phyloP scores from a whole-genome alignment of 2,888 invertebrate species.

The Thecophora atra region DNA sequence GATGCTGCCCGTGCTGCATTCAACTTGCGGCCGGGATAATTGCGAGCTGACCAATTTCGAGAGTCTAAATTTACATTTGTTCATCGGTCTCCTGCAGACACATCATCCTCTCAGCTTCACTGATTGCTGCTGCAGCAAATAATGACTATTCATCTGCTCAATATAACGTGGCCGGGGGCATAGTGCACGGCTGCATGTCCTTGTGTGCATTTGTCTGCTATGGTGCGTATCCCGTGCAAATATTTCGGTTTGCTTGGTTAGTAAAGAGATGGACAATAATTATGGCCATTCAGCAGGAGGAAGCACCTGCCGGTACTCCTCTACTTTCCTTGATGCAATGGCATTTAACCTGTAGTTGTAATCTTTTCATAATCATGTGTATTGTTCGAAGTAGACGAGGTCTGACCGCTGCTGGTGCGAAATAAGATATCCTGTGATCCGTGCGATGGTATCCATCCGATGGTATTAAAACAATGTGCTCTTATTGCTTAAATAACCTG shows the following conservation, averaged over 20 bases:
- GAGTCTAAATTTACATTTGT: not conserved
- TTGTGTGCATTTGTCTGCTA: slow-evolving; percentile 34
- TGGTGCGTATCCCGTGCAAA: slow-evolving; percentile 25
- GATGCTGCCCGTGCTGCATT: not conserved
- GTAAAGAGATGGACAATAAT: slow-evolving; percentile 3
- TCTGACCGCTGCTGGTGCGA: no score
- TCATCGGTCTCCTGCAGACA: not conserved
- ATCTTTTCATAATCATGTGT: not conserved
- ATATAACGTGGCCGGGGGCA: no score
- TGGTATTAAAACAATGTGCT: not conserved
- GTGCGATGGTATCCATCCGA: no score
- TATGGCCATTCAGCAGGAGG: slow-evolving; percentile 1
- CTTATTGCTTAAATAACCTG: not conserved
- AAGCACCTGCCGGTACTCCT: not conserved
- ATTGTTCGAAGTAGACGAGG: not conserved
- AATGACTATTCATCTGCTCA: not conserved
- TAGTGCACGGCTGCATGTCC: slow-evolving; percentile 20
- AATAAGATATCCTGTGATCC: no score
- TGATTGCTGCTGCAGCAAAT: slow-evolving; percentile 1
- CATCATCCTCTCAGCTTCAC: not conserved
- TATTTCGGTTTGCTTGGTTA: not conserved
- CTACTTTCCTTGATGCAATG: not conserved
- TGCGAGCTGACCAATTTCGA: not conserved
- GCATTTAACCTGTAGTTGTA: not conserved
- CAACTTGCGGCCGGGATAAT: not conserved